A percentile compares a stretch with the other conserved stretches of the same genome.
Conservation (phyloP, 2,797 vertebrate genomes). For the Propithecus deckenii region DNA sequence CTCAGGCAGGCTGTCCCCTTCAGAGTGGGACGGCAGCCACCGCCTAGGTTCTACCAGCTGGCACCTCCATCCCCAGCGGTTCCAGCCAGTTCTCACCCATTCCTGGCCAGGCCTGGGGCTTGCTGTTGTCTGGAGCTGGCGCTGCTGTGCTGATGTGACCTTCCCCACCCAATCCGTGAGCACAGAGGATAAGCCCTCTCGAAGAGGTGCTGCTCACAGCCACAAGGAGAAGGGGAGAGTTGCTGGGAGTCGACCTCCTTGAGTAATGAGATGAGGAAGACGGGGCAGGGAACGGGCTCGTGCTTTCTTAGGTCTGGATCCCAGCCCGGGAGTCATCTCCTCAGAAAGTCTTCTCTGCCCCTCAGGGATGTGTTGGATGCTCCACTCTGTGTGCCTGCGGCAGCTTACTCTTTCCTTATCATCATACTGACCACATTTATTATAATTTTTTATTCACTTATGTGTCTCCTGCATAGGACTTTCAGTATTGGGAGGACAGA, state of each 20-base stretch:
- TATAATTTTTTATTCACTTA: background rate
- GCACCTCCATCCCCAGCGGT: background rate
- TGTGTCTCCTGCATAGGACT: background rate
- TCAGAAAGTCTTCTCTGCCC: background rate
- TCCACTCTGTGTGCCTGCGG: background rate
- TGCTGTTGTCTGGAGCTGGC: rapidly evolving
- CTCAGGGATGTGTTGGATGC: background rate
- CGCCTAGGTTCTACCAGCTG: background rate
- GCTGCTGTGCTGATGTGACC: background rate
- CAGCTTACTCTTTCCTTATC: background rate
- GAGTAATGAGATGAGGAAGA: background rate
- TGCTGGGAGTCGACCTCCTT: background rate
- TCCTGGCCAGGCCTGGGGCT: background rate
- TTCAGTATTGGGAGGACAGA: background rate
- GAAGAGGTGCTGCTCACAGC: background rate
- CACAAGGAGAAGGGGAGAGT: background rate
- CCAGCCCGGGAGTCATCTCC: background rate
- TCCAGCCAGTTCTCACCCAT: background rate
- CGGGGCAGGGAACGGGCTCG: background rate
- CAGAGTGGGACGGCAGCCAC: background rate
- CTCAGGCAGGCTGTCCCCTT: background rate
- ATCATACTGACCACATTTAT: background rate
- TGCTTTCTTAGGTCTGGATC: background rate
- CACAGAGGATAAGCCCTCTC: background rate
- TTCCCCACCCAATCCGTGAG: background rate